Conservation (phyloP, 2,113 vertebrate genomes). For the Mesoclemmys tuberculata region DNA sequence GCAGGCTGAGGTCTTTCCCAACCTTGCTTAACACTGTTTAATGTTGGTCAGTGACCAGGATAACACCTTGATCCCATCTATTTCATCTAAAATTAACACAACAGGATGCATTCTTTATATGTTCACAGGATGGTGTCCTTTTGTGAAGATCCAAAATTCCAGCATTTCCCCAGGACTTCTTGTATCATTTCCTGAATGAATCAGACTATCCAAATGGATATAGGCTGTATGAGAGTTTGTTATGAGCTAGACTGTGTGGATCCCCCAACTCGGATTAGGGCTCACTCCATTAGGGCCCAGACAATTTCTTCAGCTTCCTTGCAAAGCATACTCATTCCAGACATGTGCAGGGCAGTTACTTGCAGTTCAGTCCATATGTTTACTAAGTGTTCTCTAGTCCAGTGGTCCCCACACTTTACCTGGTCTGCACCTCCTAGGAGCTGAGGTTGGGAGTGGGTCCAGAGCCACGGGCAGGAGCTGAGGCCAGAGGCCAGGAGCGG, state of each 20-base stretch:
- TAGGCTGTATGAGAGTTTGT: neutral
- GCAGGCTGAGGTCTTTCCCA: neutral
- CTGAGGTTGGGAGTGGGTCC: too few species aligned
- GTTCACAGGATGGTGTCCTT: neutral
- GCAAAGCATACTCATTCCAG: neutral
- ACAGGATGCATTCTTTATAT: neutral
- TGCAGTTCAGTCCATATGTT: fast-evolving
- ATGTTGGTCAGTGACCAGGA: neutral
- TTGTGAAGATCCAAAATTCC: neutral
- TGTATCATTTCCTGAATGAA: neutral
- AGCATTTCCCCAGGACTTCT: too few species aligned
- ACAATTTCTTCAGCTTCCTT: neutral
- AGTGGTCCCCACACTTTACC: too few species aligned
- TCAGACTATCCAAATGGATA: neutral
- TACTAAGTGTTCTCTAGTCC: neutral
- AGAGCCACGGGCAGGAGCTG: too few species aligned
- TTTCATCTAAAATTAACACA: neutral
- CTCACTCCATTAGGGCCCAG: neutral
- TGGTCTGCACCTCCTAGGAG: too few species aligned
- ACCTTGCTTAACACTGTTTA: neutral
- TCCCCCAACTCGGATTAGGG: neutral
- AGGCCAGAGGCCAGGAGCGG: too few species aligned
- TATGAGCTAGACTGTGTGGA: neutral
- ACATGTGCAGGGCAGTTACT: fast-evolving
- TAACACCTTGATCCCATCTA: neutral